Evolutionary conservation across 2,797 vertebrate species (phyloP).

Genomic region (Pipistrellus kuhlii): DNA sequence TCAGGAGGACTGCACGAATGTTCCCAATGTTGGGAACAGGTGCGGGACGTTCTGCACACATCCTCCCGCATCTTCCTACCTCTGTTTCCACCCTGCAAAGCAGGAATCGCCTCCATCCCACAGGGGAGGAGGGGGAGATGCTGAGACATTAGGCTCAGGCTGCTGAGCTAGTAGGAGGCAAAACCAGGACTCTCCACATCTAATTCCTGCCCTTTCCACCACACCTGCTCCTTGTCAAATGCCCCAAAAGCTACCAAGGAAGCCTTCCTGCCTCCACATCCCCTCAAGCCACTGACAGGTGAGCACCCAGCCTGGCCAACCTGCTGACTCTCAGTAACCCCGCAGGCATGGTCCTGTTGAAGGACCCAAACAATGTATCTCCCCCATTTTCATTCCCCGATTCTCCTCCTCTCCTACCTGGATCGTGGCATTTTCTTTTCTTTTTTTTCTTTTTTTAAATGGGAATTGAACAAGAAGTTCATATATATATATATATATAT

Average conservation of each 20-base stretch:
- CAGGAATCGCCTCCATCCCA: background rate
- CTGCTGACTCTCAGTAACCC: background rate
- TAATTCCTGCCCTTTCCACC: background rate
- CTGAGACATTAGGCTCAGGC: background rate
- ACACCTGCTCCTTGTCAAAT: background rate
- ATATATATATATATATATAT: too few relatives aligned
- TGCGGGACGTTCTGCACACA: background rate
- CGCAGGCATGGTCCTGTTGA: background rate
- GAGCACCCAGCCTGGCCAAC: background rate
- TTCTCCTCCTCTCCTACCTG: background rate
- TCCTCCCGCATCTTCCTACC: background rate
- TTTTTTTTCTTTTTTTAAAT: too few relatives aligned
- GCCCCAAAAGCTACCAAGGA: background rate
- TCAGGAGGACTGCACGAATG: background rate
- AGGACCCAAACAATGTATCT: background rate
- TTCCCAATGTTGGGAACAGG: background rate
- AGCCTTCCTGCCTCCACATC: background rate
- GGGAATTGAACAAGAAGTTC: too few relatives aligned
- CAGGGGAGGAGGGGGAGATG: background rate
- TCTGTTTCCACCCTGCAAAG: background rate
- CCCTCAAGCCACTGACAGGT: background rate
- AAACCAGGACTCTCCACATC: background rate
- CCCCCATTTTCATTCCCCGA: background rate
- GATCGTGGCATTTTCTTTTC: background rate
- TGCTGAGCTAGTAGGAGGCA: background rate